phyloP scores from a whole-genome alignment of 2,113 vertebrate species.

The Bujurquina vittata region DNA sequence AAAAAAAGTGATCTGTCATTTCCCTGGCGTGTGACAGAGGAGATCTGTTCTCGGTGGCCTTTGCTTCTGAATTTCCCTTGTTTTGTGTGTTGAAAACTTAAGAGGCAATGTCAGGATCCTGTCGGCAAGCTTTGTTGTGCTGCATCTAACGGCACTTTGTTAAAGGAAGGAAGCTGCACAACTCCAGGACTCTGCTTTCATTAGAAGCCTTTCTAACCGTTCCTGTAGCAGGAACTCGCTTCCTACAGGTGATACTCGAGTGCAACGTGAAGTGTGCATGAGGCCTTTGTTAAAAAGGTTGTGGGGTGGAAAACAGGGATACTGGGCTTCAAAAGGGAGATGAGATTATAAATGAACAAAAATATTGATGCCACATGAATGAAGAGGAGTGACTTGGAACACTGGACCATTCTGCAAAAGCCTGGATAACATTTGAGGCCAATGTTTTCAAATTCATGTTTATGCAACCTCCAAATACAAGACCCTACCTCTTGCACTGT shows the following conservation, averaged over 20 bases:
- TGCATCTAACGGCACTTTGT: slow-evolving; percentile 36
- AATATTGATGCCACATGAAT: not conserved
- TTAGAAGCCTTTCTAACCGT: slow-evolving; percentile 10
- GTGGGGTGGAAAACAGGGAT: not conserved
- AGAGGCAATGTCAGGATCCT: slow-evolving; percentile 21
- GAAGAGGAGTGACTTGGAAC: not conserved
- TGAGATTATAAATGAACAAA: not conserved
- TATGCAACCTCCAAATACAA: too few relatives aligned
- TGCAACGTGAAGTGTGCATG: not conserved
- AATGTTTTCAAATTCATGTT: too few relatives aligned
- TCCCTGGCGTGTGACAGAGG: slow-evolving; percentile 8
- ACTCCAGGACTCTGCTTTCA: slow-evolving; percentile 6
- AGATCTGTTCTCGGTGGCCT: slow-evolving; percentile 16
- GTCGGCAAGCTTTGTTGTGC: slow-evolving; percentile 38
- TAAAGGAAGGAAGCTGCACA: slow-evolving; percentile 65
- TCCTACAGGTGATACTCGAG: slow-evolving; percentile 31
- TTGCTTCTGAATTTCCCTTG: slow-evolving; percentile 9
- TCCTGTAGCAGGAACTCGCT: not conserved
- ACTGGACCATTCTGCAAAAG: too few relatives aligned
- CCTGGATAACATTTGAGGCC: too few relatives aligned
- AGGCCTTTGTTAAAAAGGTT: not conserved
- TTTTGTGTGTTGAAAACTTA: slow-evolving; percentile 60
- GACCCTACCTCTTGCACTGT: too few relatives aligned
- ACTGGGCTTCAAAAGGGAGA: not conserved
- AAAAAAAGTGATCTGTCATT: slow-evolving; percentile 50